These are phyloP conservation scores for Brachypodius melanocephalos DNA, from an alignment of 2,113 vertebrate genomes.

Conservation along the genomic window DNA sequence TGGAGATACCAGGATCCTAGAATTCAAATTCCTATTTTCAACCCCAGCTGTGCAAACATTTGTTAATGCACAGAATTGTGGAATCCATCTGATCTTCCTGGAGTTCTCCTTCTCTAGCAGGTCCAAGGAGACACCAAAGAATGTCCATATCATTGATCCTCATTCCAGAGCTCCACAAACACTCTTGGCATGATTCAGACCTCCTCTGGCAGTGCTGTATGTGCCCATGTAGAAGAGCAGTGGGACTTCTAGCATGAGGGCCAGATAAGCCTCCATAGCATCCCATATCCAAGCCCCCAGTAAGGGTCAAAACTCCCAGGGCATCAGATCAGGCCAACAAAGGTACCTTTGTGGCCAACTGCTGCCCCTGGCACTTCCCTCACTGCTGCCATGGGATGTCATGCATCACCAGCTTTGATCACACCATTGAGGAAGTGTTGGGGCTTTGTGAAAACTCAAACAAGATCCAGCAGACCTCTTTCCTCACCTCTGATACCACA, in stretches of 20 bases:
- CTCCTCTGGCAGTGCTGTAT: too few relatives aligned
- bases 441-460: background rate
- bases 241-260: background rate
- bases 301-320: background rate
- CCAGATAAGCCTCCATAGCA: background rate
- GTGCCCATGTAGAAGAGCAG: background rate
- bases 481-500: background rate
- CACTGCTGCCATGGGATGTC: rapidly evolving
- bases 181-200: background rate
- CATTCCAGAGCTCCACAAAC: background rate
- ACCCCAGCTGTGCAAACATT: background rate
- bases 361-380: background rate
- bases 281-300: background rate
- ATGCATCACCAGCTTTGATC: background rate
- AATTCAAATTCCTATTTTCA: background rate
- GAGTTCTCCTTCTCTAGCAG: background rate
- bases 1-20: background rate
- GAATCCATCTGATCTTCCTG: background rate
- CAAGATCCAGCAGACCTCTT: background rate
- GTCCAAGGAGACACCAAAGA: background rate
- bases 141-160: background rate
- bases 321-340: background rate
- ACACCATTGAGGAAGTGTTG: rapidly evolving
- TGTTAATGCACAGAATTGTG: background rate
- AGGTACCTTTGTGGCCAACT: background rate